phyloP scores from a whole-genome alignment of 2,113 vertebrate species.

The Perca fluviatilis region DNA sequence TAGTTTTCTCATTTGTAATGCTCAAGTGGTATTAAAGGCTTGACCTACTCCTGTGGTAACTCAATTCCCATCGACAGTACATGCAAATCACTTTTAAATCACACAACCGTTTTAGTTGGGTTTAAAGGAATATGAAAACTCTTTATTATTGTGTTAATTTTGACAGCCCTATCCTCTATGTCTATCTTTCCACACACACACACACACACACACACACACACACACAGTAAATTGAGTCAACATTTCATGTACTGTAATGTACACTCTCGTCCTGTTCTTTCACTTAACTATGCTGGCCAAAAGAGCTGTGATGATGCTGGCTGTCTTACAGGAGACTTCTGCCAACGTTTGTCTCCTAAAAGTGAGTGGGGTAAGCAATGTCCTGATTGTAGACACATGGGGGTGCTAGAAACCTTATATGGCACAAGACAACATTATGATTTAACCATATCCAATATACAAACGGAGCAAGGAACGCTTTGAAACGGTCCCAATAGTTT shows the following conservation, averaged over 20 bases:
- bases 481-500: background rate
- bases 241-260: background rate
- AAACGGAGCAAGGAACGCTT: background rate
- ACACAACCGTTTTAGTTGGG: too few relatives aligned
- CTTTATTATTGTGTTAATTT: too few relatives aligned
- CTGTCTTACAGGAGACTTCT: slow-evolving; percentile 3
- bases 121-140: too few relatives aligned
- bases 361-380: background rate
- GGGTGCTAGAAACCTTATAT: slow-evolving; percentile 55
- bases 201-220: too few relatives aligned
- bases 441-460: background rate
- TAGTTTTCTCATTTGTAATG: too few relatives aligned
- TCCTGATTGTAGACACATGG: slow-evolving; percentile 56
- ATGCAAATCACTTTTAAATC: too few relatives aligned
- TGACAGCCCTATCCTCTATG: too few relatives aligned
- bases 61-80: too few relatives aligned
- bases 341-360: slow-evolving; percentile 4
- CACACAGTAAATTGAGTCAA: background rate
- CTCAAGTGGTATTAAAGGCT: too few relatives aligned
- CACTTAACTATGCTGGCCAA: background rate
- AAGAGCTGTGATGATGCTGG: slow-evolving; percentile 9
- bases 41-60: too few relatives aligned
- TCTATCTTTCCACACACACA: too few relatives aligned
- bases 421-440: slow-evolving; percentile 9
- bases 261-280: slow-evolving; percentile 13